A percentile compares a stretch with the other conserved stretches of the same genome.
These are phyloP conservation scores for Empidonax traillii DNA, from an alignment of 2,113 vertebrate species.

Conservation along the genomic window DNA sequence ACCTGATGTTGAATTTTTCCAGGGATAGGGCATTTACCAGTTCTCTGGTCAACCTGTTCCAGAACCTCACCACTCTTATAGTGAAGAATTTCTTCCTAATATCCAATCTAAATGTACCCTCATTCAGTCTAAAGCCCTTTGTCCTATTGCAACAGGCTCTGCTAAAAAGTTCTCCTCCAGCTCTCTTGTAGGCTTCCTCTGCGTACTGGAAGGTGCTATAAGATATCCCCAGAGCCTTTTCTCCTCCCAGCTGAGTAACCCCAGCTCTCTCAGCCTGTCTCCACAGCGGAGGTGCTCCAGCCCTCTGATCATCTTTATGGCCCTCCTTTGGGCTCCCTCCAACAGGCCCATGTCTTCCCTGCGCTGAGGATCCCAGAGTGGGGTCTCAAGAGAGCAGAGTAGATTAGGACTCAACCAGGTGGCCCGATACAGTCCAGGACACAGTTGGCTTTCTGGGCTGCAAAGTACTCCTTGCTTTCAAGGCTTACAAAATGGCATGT, in stretches of 20 bases:
- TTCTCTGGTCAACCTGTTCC: not conserved
- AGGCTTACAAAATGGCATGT: rapidly evolving
- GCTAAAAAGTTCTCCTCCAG: not conserved
- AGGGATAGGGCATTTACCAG: not conserved
- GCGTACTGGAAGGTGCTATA: not conserved
- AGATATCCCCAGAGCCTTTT: not conserved
- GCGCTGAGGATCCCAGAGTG: not conserved
- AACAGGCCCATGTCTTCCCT: not conserved
- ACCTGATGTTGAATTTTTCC: not conserved
- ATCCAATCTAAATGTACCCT: not conserved
- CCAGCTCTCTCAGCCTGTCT: not conserved
- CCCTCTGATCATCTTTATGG: not conserved
- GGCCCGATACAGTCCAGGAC: not conserved
- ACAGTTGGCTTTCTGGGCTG: not conserved
- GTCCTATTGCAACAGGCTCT: not conserved
- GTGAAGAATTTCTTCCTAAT: not conserved
- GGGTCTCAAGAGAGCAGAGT: not conserved
- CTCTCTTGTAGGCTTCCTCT: not conserved
- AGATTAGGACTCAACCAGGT: not conserved
- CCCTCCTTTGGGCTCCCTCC: not conserved
- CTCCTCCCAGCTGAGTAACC: not conserved
- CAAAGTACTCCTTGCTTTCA: not conserved
- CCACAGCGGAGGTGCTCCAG: not conserved
- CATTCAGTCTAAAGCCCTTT: not conserved
- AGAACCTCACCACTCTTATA: not conserved